Percentiles rank a stretch among this genome's conserved stretches.
These are phyloP conservation scores for Decapterus maruadsi DNA, from an alignment of 2,797 vertebrate species.

Conservation along the genomic window DNA sequence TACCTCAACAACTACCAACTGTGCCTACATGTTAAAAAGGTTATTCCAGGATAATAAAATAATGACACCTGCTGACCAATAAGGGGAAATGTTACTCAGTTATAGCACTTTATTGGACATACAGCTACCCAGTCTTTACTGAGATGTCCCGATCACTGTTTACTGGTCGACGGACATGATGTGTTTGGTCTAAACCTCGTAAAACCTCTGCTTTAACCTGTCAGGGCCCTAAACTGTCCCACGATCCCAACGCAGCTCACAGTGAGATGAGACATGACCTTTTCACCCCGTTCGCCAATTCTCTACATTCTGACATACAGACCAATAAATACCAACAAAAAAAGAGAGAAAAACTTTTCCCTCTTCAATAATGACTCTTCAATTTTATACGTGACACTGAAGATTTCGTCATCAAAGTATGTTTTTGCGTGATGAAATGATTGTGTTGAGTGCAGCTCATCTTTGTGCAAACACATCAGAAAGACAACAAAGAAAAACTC, in stretches of 20 bases:
- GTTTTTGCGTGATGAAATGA: background rate
- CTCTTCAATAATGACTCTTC: background rate
- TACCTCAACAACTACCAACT: too few species aligned
- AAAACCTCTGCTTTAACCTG: background rate
- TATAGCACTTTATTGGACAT: background rate
- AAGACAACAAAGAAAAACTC: background rate
- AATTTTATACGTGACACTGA: background rate
- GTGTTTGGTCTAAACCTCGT: background rate
- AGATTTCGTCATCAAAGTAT: background rate
- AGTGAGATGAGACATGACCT: constrained; percentile 61
- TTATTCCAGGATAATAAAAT: background rate
- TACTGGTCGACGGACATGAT: background rate
- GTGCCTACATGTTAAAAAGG: background rate
- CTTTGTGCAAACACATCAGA: background rate
- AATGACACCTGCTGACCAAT: background rate
- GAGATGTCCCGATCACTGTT: background rate
- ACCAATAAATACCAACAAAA: constrained; percentile 19
- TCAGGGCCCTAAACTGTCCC: background rate
- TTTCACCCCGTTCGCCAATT: constrained; percentile 39
- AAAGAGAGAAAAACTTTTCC: background rate
- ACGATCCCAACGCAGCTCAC: constrained; percentile 39
- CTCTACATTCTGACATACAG: constrained; percentile 50
- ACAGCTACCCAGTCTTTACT: background rate
- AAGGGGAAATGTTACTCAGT: too few species aligned
- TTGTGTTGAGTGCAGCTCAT: background rate